A percentile compares a stretch with the other conserved stretches of the same genome.
Evolutionary conservation across 1,140 invertebrate species (phyloP).

Genomic region (Elymnias hypermnestra): DNA sequence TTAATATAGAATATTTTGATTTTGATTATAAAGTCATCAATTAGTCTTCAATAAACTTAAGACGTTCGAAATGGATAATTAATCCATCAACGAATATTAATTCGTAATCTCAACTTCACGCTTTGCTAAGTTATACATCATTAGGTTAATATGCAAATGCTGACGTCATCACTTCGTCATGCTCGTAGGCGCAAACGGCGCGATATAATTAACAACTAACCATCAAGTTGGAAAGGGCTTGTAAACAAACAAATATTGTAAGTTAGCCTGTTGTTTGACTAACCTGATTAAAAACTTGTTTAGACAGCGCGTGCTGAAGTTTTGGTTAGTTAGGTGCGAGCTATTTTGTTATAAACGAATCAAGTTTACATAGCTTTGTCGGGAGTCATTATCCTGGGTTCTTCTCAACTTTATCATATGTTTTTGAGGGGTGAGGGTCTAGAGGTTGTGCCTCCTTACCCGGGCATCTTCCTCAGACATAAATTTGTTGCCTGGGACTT

Average conservation of each 20-base stretch:
- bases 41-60: no score
- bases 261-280: conserved; percentile 19
- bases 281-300: conserved; percentile 26
- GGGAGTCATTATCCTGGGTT: no score
- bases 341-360: no score
- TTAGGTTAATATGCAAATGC: conserved; percentile 7
- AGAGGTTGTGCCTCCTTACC: no score
- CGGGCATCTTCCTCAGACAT: no score
- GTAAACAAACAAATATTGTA: conserved; percentile 21
- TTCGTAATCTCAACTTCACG: not conserved
- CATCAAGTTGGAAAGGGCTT: conserved; percentile 26
- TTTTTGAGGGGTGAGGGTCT: no score
- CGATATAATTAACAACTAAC: conserved; percentile 24
- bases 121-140: not conserved
- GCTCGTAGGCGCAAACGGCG: conserved; percentile 14
- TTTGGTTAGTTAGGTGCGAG: not conserved
- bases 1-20: no score
- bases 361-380: no score
- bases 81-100: not conserved
- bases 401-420: no score
- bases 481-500: no score
- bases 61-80: not conserved
- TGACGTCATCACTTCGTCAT: conserved; percentile 18
- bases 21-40: no score
- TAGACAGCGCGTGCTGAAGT: not conserved